phyloP scores from a whole-genome alignment of 2,888 invertebrate species.

The Syrphus vitripennis region DNA sequence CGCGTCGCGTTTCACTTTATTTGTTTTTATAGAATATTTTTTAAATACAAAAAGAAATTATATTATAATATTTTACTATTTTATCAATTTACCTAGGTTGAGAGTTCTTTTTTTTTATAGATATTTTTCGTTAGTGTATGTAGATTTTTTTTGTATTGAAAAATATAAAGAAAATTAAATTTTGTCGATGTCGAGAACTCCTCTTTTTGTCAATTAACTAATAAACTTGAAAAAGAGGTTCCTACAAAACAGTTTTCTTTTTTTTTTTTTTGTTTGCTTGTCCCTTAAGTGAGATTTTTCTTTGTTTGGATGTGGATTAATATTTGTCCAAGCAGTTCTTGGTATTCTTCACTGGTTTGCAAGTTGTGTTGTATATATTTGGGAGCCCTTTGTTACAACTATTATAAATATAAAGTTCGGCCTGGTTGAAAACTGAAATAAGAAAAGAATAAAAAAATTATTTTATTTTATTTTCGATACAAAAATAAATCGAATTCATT shows the following conservation, averaged over 20 bases:
- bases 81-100: constrained; percentile 63
- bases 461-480: not conserved
- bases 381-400: constrained; percentile 54
- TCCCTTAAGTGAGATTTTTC: constrained; percentile 8
- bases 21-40: constrained; percentile 9
- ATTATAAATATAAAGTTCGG: constrained; percentile 70
- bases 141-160: constrained; percentile 23
- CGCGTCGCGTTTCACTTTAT: constrained; percentile 46
- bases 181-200: constrained; percentile 33
- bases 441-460: not conserved
- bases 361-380: constrained; percentile 29
- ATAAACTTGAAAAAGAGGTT: constrained; percentile 70
- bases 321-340: constrained; percentile 39
- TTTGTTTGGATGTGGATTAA: constrained; percentile 29
- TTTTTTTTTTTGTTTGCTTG: constrained; percentile 13
- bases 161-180: constrained; percentile 44
- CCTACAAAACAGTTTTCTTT: constrained; percentile 46
- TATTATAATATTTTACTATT: constrained; percentile 66
- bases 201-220: constrained; percentile 69
- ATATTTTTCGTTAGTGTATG: constrained; percentile 45
- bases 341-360: constrained; percentile 47
- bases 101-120: constrained; percentile 19
- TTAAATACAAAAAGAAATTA: constrained; percentile 60
- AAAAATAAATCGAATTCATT: not conserved
- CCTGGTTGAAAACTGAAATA: constrained; percentile 66